A percentile compares a stretch with the other conserved stretches of the same genome.
phyloP scores from a whole-genome alignment of 2,888 invertebrate species.

The Plebejus anna region DNA sequence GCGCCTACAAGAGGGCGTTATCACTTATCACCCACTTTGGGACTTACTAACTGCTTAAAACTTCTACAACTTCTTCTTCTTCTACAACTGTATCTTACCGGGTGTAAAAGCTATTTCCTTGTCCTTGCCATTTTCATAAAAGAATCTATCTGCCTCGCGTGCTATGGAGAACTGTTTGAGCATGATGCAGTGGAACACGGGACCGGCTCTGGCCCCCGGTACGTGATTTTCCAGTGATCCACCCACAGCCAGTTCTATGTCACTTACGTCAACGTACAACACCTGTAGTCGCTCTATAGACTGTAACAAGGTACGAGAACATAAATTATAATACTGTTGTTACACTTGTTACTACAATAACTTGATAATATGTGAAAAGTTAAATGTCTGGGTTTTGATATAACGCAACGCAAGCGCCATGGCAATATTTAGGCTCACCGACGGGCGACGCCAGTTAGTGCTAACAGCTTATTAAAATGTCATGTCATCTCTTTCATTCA shows the following conservation, averaged over 20 bases:
- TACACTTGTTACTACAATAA: too few species aligned
- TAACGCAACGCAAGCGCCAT: too few species aligned
- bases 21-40: too few species aligned
- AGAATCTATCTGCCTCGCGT: slow-evolving; percentile 88
- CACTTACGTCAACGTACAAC: slow-evolving; percentile 44
- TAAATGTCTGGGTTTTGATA: too few species aligned
- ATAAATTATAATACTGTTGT: too few species aligned
- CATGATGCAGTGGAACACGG: slow-evolving; percentile 88
- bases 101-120: slow-evolving; percentile 30
- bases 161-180: slow-evolving; percentile 88
- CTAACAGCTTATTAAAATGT: too few species aligned
- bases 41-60: neutral
- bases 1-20: too few species aligned
- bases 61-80: neutral
- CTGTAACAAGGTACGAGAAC: neutral
- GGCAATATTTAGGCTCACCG: too few species aligned
- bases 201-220: slow-evolving; percentile 85
- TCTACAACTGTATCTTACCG: slow-evolving; percentile 27
- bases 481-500: too few species aligned
- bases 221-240: slow-evolving; percentile 85
- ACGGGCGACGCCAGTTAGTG: too few species aligned
- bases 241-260: slow-evolving; percentile 88
- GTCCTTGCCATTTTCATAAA: slow-evolving; percentile 81
- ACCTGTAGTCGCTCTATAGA: neutral
- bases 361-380: too few species aligned